These are phyloP conservation scores for Ophonus ardosiacus DNA, from an alignment of 2,888 invertebrate species.

Conservation along the genomic window DNA sequence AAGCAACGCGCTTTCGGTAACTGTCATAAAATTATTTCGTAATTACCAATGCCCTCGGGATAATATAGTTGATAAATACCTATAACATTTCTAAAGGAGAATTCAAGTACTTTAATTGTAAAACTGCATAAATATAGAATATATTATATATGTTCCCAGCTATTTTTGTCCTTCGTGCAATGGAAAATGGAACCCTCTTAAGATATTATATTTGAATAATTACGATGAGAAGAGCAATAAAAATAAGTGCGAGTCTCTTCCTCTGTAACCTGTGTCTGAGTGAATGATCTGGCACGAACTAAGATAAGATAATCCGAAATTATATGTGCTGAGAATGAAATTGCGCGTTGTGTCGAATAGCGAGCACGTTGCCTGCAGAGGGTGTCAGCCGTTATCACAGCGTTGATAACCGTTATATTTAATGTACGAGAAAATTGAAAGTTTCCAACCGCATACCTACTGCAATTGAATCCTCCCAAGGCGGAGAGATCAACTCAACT, in stretches of 20 bases:
- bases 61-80: no score
- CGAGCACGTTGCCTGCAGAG: conserved; percentile 26
- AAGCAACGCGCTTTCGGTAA: no score
- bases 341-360: conserved; percentile 49
- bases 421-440: conserved; percentile 64
- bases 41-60: no score
- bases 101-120: no score
- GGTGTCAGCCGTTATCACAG: conserved; percentile 59
- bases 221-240: background rate
- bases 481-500: background rate
- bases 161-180: no score
- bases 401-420: conserved; percentile 63
- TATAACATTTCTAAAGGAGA: no score
- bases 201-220: no score
- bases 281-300: conserved; percentile 36
- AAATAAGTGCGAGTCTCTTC: background rate
- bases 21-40: no score
- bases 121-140: no score
- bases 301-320: conserved; percentile 51
- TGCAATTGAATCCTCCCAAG: conserved; percentile 52
- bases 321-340: conserved; percentile 53
- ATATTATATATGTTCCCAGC: no score
- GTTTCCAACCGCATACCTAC: conserved; percentile 60
- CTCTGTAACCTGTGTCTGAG: background rate
- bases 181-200: no score